Base-by-base conservation (phyloP, 2,888 invertebrate species). In the Nematopogon swammerdamellus region DNA sequence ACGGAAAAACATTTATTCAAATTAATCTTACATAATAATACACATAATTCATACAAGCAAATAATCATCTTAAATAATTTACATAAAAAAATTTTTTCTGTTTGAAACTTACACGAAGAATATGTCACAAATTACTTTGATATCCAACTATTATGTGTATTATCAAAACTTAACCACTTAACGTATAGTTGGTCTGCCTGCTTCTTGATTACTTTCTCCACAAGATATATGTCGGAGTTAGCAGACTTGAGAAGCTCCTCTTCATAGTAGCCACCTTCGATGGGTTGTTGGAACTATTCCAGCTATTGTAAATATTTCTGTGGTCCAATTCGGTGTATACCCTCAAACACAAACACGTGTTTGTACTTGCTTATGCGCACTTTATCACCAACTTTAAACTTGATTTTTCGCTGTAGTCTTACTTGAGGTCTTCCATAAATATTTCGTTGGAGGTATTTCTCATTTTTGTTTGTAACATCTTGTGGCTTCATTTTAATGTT, bases 181-280 rank as follows among this genome's bases (percentile, higher is more conserved):
- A 62, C 60, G 51, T 42, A 59, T 2, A 58, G 3, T 47, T 56
- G 55, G 49, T 58, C 50, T 18, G 54, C 57, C 49, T 53, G 55
- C 19, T 48, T 54, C 50, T 51, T 54, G 50, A 62, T 45, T 43
- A 63, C 53, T 52, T 60, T 63, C 54, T 63, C 61, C 16, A 64
- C 53, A 44, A 63, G 48, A 54, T 59, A 63, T 17, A 59, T 49
- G 36, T 62, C 52, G 1, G 58, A 55, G 56, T 59, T 47, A 49
- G 55, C 55, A 4, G 54, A 58, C 54, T 57, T 58, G 48, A 53
- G 56, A 5, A 63, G 46, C 56, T 64, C 61, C 43, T 56, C 30
- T 52, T 58, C 58, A 52, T 63, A 63, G 51, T 63, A 62, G 14
- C 54, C 54, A 25, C 60, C 61, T 51, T 57, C 55, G 19, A 65